Conservation (phyloP, 2,888 invertebrate species). For the Pyrochroa serraticornis region DNA sequence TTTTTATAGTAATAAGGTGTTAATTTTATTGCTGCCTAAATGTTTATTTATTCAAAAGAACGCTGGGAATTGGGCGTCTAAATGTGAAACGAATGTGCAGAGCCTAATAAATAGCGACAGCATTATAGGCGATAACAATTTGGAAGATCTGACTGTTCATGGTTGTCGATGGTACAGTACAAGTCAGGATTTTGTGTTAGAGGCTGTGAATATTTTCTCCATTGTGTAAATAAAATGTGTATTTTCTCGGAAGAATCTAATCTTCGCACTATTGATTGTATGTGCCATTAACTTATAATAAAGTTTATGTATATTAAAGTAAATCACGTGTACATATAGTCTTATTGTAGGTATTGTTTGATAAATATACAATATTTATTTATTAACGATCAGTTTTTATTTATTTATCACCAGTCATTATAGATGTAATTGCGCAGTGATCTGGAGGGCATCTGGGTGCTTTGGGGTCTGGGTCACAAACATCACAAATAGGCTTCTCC, state of each 20-base stretch:
- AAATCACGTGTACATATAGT: slow-evolving; percentile 43
- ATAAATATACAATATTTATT: slow-evolving; percentile 53
- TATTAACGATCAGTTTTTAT: slow-evolving; percentile 36
- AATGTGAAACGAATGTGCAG: slow-evolving; percentile 11
- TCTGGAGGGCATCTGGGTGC: slow-evolving; percentile 44
- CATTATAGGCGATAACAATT: neutral
- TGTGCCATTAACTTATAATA: slow-evolving; percentile 51
- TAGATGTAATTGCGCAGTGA: slow-evolving; percentile 15
- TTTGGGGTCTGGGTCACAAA: slow-evolving; percentile 43
- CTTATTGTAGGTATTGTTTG: slow-evolving; percentile 49
- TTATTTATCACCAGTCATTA: slow-evolving; percentile 9
- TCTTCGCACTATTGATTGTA: slow-evolving; percentile 45
- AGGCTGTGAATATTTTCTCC: slow-evolving; percentile 53
- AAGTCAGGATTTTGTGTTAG: slow-evolving; percentile 45
- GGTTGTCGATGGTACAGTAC: slow-evolving; percentile 14
- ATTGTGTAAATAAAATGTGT: slow-evolving; percentile 35
- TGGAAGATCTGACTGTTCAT: slow-evolving; percentile 16
- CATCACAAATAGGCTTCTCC: slow-evolving; percentile 47
- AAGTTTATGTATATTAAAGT: slow-evolving; percentile 44
- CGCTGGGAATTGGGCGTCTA: slow-evolving; percentile 7
- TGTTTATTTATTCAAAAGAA: slow-evolving; percentile 6
- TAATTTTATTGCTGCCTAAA: slow-evolving; percentile 21
- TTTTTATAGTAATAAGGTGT: slow-evolving; percentile 15
- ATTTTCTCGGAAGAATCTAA: slow-evolving; percentile 39
- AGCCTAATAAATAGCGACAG: too few relatives aligned